Base-by-base conservation (phyloP, 2,113 vertebrate species). In the Rhinopithecus roxellana region DNA sequence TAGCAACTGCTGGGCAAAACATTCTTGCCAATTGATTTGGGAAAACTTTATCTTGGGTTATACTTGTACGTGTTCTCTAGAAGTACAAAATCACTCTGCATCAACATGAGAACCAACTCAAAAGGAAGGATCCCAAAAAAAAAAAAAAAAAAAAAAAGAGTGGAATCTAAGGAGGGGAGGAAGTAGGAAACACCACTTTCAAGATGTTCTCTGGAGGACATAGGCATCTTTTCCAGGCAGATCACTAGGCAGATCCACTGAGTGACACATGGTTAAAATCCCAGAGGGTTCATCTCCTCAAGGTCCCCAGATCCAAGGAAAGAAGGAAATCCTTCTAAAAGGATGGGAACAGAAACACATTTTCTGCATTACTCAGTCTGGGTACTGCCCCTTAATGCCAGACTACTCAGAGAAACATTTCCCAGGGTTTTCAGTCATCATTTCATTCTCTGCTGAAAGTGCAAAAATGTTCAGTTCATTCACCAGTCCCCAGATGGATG, bases 361-460 rank as follows among this genome's bases (percentile, higher is more conserved):
- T 97, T 89, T 85, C 64, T 90, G n/a, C n/a, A 27, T 67, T 23
- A 67, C 23, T 4, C 57, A 11, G 0, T 32, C 69, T 82, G 87
- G 59, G 43, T 80, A 59, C 50, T n/a, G 25, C 27, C 74, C 55
- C 70, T 70, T 38, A 30, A n/a, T 4, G 2, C 45, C 67, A 40
- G 52, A 92, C 27, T 64, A 52, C 48, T 69, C 25, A 0, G 22
- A 18, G 57, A 80, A 61, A 84, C 10, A 0, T 69, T 86, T 90
- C 70, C 61, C 69, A 50, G 82, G 55, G 50, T 64, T 83, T 59
- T 16, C 3, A 6, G 35, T 40, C 72, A 67, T 87, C 70, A 10
- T 83, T 86, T 92, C 69, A 80, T 64, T 96, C 90, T 59, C 91
- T 84, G 84, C n/a, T 94, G 61, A 18, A 87, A 87, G 50, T 14